Percentiles rank a stretch among this genome's conserved stretches.
These are phyloP conservation scores for Ophioninae sp. DNA, from an alignment of 2,888 invertebrate genomes.

Conservation along the genomic window DNA sequence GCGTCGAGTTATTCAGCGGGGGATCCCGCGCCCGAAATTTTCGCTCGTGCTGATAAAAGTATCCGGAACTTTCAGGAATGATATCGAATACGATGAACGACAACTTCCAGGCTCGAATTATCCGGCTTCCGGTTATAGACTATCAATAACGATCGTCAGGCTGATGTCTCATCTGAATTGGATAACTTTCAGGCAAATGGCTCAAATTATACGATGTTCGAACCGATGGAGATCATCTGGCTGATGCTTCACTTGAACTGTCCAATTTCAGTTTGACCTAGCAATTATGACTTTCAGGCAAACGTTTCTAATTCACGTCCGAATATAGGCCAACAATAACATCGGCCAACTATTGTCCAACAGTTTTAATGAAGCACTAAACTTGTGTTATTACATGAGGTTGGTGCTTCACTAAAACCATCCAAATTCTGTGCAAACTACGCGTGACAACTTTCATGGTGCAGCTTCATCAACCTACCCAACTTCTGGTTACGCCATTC, in stretches of 20 bases:
- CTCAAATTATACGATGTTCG: not conserved
- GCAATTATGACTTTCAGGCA: not conserved
- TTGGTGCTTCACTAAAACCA: not conserved
- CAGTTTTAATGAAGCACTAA: not conserved
- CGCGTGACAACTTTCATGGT: not conserved
- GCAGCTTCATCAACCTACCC: not conserved
- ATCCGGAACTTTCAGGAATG: not conserved
- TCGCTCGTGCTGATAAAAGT: not conserved
- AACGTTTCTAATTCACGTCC: not conserved
- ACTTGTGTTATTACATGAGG: not conserved
- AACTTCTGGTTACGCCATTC: not conserved
- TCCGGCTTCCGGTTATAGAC: conserved; percentile 26
- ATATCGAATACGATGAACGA: conserved; percentile 16
- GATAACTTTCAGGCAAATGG: not conserved
- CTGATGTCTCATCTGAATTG: not conserved
- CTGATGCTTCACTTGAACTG: not conserved
- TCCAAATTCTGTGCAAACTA: not conserved
- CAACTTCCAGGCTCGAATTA: conserved; percentile 21
- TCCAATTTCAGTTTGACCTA: not conserved
- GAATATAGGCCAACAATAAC: not conserved
- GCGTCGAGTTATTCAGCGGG: conserved; percentile 34
- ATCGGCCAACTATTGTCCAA: not conserved
- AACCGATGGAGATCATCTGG: not conserved
- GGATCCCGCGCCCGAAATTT: not conserved
- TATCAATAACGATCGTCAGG: not conserved